Evolutionary conservation across 2,888 invertebrate species (phyloP).

Genomic region (Drosophila algonquin): DNA sequence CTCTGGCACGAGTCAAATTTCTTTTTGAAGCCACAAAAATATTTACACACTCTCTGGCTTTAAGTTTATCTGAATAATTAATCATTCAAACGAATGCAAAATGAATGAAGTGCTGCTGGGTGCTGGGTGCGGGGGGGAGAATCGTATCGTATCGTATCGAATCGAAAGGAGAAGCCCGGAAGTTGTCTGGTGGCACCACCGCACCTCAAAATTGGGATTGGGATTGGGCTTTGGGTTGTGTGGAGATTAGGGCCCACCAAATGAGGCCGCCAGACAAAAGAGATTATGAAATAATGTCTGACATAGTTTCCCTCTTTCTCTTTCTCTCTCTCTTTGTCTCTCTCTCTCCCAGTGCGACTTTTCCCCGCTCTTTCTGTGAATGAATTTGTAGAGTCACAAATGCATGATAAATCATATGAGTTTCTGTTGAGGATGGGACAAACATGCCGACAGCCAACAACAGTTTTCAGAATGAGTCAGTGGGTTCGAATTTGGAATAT

Average conservation of each 20-base stretch:
- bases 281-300: slow-evolving; percentile 74
- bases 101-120: slow-evolving; percentile 32
- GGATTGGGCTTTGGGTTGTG: slow-evolving; percentile 35
- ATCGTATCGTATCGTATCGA: slow-evolving; percentile 5
- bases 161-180: slow-evolving; percentile 68
- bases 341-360: not conserved
- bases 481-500: not conserved
- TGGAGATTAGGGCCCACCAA: slow-evolving; percentile 60
- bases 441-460: slow-evolving; percentile 78
- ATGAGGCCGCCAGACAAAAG: slow-evolving; percentile 60
- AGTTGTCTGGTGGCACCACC: slow-evolving; percentile 69
- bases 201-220: slow-evolving; percentile 60
- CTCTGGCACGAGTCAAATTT: slow-evolving; percentile 76
- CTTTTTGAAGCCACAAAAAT: slow-evolving; percentile 48
- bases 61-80: slow-evolving; percentile 64
- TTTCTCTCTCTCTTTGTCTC: not conserved
- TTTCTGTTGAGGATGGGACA: slow-evolving; percentile 64
- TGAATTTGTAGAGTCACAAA: slow-evolving; percentile 81
- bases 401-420: slow-evolving; percentile 81
- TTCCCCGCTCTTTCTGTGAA: slow-evolving; percentile 26
- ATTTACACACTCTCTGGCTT: slow-evolving; percentile 65
- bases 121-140: slow-evolving; percentile 40
- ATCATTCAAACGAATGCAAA: slow-evolving; percentile 64
- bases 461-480: slow-evolving; percentile 37
- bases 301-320: slow-evolving; percentile 66